phyloP scores from a whole-genome alignment of 2,113 vertebrate species.

The Platycercus adscitus region DNA sequence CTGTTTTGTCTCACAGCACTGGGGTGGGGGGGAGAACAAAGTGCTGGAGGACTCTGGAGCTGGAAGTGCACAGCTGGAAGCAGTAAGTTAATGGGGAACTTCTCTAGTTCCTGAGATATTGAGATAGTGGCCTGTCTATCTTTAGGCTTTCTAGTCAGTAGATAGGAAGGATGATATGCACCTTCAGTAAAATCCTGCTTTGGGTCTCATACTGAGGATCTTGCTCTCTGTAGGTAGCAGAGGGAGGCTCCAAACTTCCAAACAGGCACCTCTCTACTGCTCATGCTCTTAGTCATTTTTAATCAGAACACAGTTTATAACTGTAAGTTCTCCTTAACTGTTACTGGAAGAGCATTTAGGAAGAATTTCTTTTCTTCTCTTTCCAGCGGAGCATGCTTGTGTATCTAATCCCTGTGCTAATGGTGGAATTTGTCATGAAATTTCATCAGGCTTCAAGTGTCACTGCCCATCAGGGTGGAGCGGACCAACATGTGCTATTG shows the following conservation, averaged over 20 bases:
- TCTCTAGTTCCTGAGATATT: neutral
- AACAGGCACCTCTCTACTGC: neutral
- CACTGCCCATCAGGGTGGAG: conserved; percentile 92
- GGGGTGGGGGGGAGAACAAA: too few species aligned
- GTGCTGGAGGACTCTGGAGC: neutral
- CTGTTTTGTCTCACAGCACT: neutral
- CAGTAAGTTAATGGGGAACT: neutral
- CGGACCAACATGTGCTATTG: conserved; percentile 91
- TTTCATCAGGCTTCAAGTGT: conserved; percentile 90
- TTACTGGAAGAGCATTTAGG: neutral
- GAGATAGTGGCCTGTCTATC: neutral
- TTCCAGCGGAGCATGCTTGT: conserved; percentile 91
- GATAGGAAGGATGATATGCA: neutral
- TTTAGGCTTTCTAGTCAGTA: neutral
- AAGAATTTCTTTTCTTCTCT: conserved; percentile 4
- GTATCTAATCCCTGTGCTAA: conserved; percentile 95
- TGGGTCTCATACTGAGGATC: neutral
- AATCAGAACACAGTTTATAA: neutral
- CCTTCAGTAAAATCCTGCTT: neutral
- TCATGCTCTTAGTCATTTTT: neutral
- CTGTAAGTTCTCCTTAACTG: neutral
- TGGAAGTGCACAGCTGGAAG: neutral
- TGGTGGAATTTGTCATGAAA: conserved; percentile 90
- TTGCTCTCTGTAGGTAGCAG: neutral
- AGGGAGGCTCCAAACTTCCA: neutral